Conservation (phyloP, 2,113 vertebrate genomes). For the Rhagologus leucostigma region DNA sequence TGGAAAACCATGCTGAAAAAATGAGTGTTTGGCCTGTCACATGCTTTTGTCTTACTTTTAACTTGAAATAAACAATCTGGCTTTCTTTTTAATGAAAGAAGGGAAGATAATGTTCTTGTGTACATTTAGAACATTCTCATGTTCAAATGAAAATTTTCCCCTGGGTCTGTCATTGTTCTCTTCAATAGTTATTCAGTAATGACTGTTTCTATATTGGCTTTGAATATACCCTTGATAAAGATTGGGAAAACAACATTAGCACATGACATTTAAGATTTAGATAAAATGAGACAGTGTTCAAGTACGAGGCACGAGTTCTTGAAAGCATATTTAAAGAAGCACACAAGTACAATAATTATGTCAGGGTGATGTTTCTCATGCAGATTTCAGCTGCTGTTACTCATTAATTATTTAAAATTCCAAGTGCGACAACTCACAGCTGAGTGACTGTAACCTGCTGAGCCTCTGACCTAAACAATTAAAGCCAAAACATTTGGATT, state of each 20-base stretch:
- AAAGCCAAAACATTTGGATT: neutral
- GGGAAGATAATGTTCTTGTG: neutral
- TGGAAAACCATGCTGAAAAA: neutral
- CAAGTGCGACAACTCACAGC: neutral
- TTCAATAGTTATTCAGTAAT: neutral
- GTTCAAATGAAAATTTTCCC: neutral
- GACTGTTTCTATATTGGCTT: neutral
- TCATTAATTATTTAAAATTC: conserved; percentile 22
- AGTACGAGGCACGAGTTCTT: accelerated
- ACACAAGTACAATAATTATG: neutral
- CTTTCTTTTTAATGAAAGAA: neutral
- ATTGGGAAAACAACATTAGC: neutral
- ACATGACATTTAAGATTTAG: neutral
- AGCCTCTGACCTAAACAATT: neutral
- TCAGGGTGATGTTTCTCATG: neutral
- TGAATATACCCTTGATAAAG: neutral
- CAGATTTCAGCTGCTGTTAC: conserved; percentile 2
- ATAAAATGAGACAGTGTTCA: neutral
- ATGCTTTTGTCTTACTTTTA: neutral
- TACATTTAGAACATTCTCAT: neutral
- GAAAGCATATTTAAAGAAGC: neutral
- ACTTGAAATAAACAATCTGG: neutral
- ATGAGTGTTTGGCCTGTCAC: neutral
- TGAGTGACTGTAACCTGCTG: neutral
- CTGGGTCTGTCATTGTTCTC: neutral